A percentile compares a stretch with the other conserved stretches of the same genome.
Evolutionary conservation across 2,888 invertebrate species (phyloP).

Genomic region (Dasypolia templi): DNA sequence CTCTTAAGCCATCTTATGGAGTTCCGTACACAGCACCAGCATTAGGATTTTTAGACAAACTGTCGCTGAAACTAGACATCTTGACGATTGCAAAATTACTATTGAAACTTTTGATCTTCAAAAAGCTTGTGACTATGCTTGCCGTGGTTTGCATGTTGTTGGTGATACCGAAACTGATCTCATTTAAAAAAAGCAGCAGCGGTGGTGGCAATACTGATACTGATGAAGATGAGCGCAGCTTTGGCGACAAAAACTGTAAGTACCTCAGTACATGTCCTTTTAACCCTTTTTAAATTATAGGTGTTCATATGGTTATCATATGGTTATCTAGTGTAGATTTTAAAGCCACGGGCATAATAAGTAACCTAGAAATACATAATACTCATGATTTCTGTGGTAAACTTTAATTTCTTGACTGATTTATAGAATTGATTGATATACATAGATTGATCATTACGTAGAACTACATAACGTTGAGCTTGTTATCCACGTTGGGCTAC

Average conservation of each 20-base stretch:
- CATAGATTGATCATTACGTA: not conserved
- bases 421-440: not conserved
- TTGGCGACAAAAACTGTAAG: slow-evolving; percentile 79
- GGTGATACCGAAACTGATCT: slow-evolving; percentile 93
- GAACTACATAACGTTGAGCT: not conserved
- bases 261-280: slow-evolving; percentile 37
- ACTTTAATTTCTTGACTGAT: not conserved
- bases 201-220: slow-evolving; percentile 64
- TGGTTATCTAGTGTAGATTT: not conserved
- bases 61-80: slow-evolving; percentile 93
- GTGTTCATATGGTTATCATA: too few relatives aligned
- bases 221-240: slow-evolving; percentile 82
- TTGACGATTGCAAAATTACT: slow-evolving; percentile 94
- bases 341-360: not conserved
- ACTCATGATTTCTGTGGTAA: not conserved
- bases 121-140: slow-evolving; percentile 95
- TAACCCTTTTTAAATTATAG: not conserved
- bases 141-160: slow-evolving; percentile 94
- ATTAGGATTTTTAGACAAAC: slow-evolving; percentile 91
- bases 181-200: slow-evolving; percentile 84
- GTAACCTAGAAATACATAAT: not conserved
- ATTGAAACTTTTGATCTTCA: slow-evolving; percentile 94
- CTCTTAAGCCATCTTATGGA: slow-evolving; percentile 87
- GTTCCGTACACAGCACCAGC: slow-evolving; percentile 90
- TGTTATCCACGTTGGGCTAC: not conserved